phyloP scores from a whole-genome alignment of 2,797 vertebrate genomes.

The Poeciliopsis gracilis region DNA sequence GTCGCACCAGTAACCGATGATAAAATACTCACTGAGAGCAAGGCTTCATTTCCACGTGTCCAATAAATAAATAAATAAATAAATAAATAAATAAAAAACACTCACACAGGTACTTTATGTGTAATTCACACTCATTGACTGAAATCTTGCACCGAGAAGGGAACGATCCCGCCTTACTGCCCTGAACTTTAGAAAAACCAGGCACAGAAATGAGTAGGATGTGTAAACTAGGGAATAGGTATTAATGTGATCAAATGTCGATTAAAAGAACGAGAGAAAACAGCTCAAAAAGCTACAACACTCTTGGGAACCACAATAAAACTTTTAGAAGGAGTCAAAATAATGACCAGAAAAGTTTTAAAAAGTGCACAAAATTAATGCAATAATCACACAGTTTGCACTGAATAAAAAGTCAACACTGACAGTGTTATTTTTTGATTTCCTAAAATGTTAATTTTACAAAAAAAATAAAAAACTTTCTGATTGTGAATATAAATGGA shows the following conservation, averaged over 20 bases:
- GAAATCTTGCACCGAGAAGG: not conserved
- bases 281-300: not conserved
- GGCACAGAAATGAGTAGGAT: not conserved
- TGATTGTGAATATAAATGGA: not conserved
- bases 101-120: not conserved
- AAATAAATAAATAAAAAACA: not conserved
- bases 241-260: not conserved
- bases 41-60: not conserved
- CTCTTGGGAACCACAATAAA: not conserved
- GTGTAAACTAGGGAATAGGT: not conserved
- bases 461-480: not conserved
- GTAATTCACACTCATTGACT: not conserved
- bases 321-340: not conserved
- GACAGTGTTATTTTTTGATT: not conserved
- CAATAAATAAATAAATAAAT: not conserved
- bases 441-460: not conserved
- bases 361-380: not conserved
- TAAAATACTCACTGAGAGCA: not conserved
- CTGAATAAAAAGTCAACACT: not conserved
- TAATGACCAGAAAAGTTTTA: not conserved
- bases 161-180: not conserved
- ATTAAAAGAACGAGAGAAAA: not conserved
- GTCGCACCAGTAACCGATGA: slow-evolving; percentile 62
- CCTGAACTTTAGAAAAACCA: not conserved
- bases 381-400: not conserved